Evolutionary conservation across 1,140 invertebrate species (phyloP).

Genomic region (Chrysomallon squamiferum): DNA sequence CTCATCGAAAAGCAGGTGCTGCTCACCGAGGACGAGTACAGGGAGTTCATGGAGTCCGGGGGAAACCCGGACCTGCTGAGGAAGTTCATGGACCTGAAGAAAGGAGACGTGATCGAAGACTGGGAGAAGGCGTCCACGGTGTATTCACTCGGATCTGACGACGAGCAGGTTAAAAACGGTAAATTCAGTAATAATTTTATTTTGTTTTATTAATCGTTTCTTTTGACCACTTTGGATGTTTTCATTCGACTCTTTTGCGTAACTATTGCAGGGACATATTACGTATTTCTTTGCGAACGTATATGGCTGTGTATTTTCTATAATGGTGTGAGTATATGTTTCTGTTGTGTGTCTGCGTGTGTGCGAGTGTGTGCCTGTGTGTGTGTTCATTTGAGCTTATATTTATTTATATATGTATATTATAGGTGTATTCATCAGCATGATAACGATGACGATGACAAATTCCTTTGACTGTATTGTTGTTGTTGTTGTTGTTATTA

Average conservation of each 20-base stretch:
- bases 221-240: too few relatives aligned
- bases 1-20: conserved; percentile 59
- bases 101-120: conserved; percentile 58
- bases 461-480: too few relatives aligned
- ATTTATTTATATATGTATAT: background rate
- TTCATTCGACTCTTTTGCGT: too few relatives aligned
- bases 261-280: too few relatives aligned
- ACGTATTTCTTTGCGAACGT: too few relatives aligned
- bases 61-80: conserved; percentile 59
- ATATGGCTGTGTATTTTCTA: too few relatives aligned
- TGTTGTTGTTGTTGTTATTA: too few relatives aligned
- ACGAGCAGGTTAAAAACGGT: conserved; percentile 47
- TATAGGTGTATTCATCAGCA: too few relatives aligned
- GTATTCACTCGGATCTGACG: conserved; percentile 45
- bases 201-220: too few relatives aligned
- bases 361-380: background rate
- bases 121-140: conserved; percentile 62
- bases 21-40: conserved; percentile 61
- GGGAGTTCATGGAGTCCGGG: conserved; percentile 51
- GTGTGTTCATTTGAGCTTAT: too few relatives aligned
- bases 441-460: too few relatives aligned
- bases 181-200: background rate
- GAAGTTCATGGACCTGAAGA: conserved; percentile 53
- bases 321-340: background rate
- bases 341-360: background rate